Percentiles rank a stretch among this genome's conserved stretches.
Conservation (phyloP, 2,113 vertebrate species). For the Paramisgurnus dabryanus region DNA sequence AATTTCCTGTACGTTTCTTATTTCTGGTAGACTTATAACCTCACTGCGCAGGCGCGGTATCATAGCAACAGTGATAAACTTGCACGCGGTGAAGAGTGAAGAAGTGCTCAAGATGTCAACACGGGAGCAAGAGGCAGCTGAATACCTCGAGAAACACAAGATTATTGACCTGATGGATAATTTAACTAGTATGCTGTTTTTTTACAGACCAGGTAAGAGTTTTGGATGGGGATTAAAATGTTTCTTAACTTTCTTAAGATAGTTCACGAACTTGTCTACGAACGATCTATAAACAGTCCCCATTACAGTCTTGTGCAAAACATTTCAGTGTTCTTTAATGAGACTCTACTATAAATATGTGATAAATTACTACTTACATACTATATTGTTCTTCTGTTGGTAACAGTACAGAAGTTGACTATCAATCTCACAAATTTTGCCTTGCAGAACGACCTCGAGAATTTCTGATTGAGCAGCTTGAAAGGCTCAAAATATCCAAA, state of each 20-base stretch:
- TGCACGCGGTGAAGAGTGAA: not conserved
- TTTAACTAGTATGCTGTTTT: constrained; percentile 69
- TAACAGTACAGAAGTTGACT: not conserved
- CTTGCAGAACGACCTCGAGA: constrained; percentile 67
- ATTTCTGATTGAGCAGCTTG: constrained; percentile 71
- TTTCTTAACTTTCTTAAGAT: too few species aligned
- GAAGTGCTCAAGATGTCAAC: constrained; percentile 60
- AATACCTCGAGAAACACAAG: constrained; percentile 68
- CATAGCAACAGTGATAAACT: constrained; percentile 69
- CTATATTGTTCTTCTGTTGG: not conserved
- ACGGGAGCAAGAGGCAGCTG: constrained; percentile 57
- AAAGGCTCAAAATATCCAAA: constrained; percentile 61
- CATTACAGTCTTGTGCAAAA: too few species aligned
- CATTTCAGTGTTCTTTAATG: too few species aligned
- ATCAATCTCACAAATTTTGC: not conserved
- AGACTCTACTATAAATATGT: too few species aligned
- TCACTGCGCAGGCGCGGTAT: constrained; percentile 51
- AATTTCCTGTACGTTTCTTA: too few species aligned
- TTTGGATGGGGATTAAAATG: not conserved
- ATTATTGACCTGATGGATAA: constrained; percentile 67
- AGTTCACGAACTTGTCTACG: too few species aligned
- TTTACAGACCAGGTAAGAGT: constrained; percentile 68
- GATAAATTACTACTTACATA: not conserved
- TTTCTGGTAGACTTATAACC: too few species aligned
- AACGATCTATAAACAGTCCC: too few species aligned